Percentiles rank a stretch among this genome's conserved stretches.
Conservation (phyloP, 2,797 vertebrate species). For the Rhincodon typus region DNA sequence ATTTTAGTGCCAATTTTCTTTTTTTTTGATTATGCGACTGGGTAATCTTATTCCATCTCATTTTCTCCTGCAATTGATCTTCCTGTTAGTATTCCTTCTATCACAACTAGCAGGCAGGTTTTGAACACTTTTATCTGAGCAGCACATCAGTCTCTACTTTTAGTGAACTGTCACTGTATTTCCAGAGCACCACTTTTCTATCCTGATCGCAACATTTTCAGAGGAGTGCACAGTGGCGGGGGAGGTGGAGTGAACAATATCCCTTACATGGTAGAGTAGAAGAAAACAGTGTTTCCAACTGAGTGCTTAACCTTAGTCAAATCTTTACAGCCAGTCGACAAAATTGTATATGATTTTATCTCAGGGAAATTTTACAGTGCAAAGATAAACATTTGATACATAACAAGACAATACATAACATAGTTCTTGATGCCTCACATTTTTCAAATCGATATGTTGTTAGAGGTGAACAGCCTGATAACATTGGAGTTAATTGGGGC, state of each 20-base stretch:
- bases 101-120: slow-evolving; percentile 54
- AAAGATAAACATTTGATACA: background rate
- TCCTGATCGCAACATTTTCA: slow-evolving; percentile 40
- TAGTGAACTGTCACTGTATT: no score
- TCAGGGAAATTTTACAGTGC: no score
- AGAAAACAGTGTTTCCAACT: background rate
- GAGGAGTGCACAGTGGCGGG: background rate
- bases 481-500: background rate
- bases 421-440: background rate
- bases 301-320: background rate
- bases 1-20: no score
- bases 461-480: background rate
- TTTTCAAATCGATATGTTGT: background rate
- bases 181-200: no score
- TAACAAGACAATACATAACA: background rate
- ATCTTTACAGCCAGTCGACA: background rate
- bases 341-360: background rate
- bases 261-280: background rate
- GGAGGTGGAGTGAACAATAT: background rate
- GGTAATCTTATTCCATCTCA: slow-evolving; percentile 40
- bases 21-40: no score
- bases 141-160: no score
- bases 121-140: slow-evolving; percentile 55
- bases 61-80: slow-evolving; percentile 47
- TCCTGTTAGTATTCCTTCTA: slow-evolving; percentile 39